A percentile compares a stretch with the other conserved stretches of the same genome.
These are phyloP conservation scores for Polydrusus pterygomalis DNA, from an alignment of 2,888 invertebrate species.

Conservation along the genomic window DNA sequence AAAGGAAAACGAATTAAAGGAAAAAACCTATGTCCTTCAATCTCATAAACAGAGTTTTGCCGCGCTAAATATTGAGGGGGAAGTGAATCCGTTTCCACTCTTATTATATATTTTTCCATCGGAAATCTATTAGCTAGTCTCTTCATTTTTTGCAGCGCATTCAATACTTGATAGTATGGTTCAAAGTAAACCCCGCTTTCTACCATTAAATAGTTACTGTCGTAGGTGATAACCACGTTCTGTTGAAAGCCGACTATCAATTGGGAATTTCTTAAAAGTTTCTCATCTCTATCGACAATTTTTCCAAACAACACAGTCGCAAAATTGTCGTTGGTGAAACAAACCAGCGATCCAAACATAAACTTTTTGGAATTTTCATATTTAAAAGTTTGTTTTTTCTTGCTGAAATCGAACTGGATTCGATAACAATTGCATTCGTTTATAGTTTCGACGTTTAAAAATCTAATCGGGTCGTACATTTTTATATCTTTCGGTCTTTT, in stretches of 20 bases:
- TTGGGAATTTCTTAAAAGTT: conserved; percentile 75
- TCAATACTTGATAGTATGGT: conserved; percentile 84
- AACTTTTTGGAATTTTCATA: conserved; percentile 77
- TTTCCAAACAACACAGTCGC: conserved; percentile 81
- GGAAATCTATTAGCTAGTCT: conserved; percentile 75
- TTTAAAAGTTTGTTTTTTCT: conserved; percentile 66
- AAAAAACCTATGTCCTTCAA: conserved; percentile 51
- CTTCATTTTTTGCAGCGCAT: conserved; percentile 78
- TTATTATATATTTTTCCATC: conserved; percentile 81
- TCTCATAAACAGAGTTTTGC: conserved; percentile 34
- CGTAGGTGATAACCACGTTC: conserved; percentile 67
- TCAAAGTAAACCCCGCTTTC: conserved; percentile 89
- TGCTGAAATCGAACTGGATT: conserved; percentile 57
- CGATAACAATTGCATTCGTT: conserved; percentile 57
- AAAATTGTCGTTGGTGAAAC: conserved; percentile 83
- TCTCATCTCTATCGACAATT: conserved; percentile 78
- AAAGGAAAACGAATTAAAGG: conserved; percentile 44
- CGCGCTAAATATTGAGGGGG: conserved; percentile 42
- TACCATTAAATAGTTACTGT: conserved; percentile 75
- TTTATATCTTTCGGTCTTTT: too few relatives aligned
- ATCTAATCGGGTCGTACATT: conserved; percentile 37
- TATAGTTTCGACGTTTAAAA: conserved; percentile 50
- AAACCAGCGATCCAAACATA: conserved; percentile 83
- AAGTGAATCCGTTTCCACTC: conserved; percentile 71
- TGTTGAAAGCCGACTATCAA: conserved; percentile 73